These are phyloP conservation scores for Stichopus chloronotus DNA, from an alignment of 35 echinoderm and acorn worm genomes.

Conservation along the genomic window DNA sequence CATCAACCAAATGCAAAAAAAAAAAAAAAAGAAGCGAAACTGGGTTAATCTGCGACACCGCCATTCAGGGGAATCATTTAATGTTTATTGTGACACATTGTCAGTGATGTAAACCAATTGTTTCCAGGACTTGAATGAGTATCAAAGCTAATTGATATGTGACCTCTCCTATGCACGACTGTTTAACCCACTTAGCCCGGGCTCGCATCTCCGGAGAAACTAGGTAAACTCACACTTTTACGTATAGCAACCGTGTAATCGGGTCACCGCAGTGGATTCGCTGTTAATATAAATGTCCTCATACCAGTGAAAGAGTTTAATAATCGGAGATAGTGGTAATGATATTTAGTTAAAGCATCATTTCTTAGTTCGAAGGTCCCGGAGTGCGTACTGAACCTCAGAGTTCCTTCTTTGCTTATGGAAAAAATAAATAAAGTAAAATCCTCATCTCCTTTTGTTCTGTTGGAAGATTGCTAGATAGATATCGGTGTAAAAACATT, in stretches of 20 bases:
- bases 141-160: constrained; percentile 12
- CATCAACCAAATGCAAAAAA: background rate
- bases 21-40: background rate
- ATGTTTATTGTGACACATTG: constrained; percentile 38
- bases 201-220: background rate
- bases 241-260: background rate
- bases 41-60: background rate
- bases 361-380: too few relatives aligned
- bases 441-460: too few relatives aligned
- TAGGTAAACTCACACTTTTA: background rate
- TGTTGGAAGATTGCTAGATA: too few relatives aligned
- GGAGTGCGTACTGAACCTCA: too few relatives aligned
- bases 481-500: too few relatives aligned
- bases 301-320: background rate
- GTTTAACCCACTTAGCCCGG: constrained; percentile 20
- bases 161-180: constrained; percentile 9
- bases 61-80: background rate
- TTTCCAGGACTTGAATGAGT: background rate
- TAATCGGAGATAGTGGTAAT: background rate
- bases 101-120: constrained; percentile 30
- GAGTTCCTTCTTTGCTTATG: too few relatives aligned
- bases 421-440: too few relatives aligned
- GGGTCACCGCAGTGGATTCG: background rate
- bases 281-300: constrained; percentile 6
- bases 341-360: too few relatives aligned